phyloP scores from a whole-genome alignment of 1,140 invertebrate species.

The Eriocheir sinensis region DNA sequence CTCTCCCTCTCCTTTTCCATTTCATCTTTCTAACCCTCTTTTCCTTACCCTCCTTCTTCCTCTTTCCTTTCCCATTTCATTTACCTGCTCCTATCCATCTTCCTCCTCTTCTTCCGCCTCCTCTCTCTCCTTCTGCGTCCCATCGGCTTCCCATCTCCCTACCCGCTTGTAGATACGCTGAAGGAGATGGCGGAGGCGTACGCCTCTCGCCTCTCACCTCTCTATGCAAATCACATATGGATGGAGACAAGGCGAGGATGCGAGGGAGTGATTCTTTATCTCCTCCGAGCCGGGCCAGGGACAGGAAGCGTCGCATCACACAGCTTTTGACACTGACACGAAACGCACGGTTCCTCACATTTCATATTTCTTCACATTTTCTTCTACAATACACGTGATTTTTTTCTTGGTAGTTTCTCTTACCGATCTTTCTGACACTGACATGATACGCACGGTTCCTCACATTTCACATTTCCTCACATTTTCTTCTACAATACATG shows the following conservation, averaged over 20 bases:
- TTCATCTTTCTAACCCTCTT: background rate
- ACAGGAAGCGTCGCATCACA: too few relatives aligned
- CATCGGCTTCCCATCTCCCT: background rate
- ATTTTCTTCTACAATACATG: too few relatives aligned
- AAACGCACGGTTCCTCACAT: too few relatives aligned
- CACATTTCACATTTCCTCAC: too few relatives aligned
- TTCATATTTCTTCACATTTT: too few relatives aligned
- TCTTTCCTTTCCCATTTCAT: background rate
- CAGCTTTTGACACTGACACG: too few relatives aligned
- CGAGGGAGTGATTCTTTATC: background rate
- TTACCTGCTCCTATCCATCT: background rate
- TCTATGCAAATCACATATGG: slow-evolving; percentile 17
- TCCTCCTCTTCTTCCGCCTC: slow-evolving; percentile 8
- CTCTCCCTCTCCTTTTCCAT: slow-evolving; percentile 28
- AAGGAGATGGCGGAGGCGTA: background rate
- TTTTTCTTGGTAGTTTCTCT: too few relatives aligned
- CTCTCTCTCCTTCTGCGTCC: background rate
- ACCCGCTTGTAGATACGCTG: background rate
- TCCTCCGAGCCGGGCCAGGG: too few relatives aligned
- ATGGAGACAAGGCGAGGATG: background rate
- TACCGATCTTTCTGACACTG: too few relatives aligned
- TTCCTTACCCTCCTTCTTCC: background rate
- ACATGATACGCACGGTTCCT: too few relatives aligned
- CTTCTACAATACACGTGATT: too few relatives aligned
- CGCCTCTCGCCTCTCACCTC: background rate